These are phyloP conservation scores for Spodoptera litura DNA, from an alignment of 1,140 invertebrate genomes.

Conservation along the genomic window DNA sequence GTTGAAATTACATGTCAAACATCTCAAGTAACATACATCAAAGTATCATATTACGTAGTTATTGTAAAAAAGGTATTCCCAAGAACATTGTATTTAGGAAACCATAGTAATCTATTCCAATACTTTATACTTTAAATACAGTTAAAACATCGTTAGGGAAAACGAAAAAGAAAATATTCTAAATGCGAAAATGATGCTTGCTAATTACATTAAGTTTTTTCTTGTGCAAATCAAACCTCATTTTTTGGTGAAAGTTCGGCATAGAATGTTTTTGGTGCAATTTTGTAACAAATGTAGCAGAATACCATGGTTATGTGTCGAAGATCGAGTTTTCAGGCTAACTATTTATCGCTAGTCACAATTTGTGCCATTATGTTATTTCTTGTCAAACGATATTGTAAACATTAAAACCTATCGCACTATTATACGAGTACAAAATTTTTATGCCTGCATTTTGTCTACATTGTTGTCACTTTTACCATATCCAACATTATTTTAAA, in stretches of 20 bases:
- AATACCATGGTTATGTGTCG: background rate
- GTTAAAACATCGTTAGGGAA: constrained; percentile 30
- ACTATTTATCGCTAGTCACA: too few species aligned
- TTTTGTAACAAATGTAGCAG: background rate
- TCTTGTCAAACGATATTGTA: too few species aligned
- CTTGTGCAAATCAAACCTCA: background rate
- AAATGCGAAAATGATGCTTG: constrained; percentile 39
- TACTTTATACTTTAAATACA: constrained; percentile 3
- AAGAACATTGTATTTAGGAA: background rate
- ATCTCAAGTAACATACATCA: background rate
- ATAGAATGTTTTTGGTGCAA: too few species aligned
- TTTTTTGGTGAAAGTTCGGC: background rate
- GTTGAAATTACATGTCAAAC: constrained; percentile 2
- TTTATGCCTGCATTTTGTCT: too few species aligned
- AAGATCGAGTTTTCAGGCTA: too few species aligned
- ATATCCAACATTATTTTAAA: too few species aligned
- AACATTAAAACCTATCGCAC: too few species aligned
- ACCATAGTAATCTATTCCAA: constrained; percentile 8
- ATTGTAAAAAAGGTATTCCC: background rate
- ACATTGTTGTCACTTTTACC: too few species aligned
- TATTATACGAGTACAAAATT: too few species aligned
- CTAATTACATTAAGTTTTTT: constrained; percentile 22
- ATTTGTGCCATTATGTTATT: too few species aligned
- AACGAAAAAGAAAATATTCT: constrained; percentile 19
- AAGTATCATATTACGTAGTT: background rate